These are phyloP conservation scores for Limnephilus auricula DNA, from an alignment of 2,888 invertebrate genomes.

Conservation along the genomic window DNA sequence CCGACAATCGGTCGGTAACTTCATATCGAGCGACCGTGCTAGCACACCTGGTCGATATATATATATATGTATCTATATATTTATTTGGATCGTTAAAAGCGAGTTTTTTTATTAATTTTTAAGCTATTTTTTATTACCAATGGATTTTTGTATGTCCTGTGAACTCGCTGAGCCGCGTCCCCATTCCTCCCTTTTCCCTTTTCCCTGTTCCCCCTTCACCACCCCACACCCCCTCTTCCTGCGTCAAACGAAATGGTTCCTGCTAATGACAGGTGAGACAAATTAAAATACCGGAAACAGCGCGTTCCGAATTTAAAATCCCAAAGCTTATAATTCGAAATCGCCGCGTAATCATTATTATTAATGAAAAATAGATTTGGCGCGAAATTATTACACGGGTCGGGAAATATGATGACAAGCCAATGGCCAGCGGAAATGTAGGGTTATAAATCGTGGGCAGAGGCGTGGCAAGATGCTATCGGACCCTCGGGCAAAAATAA, in stretches of 20 bases:
- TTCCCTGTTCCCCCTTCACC: neutral
- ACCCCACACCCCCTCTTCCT: neutral
- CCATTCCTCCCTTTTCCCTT: neutral
- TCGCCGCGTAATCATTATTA: slow-evolving; percentile 25
- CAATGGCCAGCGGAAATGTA: neutral
- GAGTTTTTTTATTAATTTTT: neutral
- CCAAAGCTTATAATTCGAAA: slow-evolving; percentile 2
- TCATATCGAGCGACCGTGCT: too few species aligned
- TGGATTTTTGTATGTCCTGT: neutral
- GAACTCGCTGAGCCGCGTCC: neutral
- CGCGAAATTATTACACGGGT: slow-evolving; percentile 26
- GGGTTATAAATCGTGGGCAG: neutral
- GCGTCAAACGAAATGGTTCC: neutral
- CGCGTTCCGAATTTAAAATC: neutral
- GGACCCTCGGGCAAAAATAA: neutral
- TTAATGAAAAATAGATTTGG: slow-evolving; percentile 18
- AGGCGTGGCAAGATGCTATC: neutral
- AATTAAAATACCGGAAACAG: neutral
- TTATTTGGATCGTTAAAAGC: too few species aligned
- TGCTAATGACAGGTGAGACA: slow-evolving; percentile 41
- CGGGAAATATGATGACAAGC: slow-evolving; percentile 6
- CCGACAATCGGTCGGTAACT: too few species aligned
- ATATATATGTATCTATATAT: too few species aligned
- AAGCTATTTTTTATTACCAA: neutral
- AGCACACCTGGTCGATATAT: too few species aligned